Evolutionary conservation across 2,113 vertebrate species (phyloP).

Genomic region (Malurus melanocephalus): DNA sequence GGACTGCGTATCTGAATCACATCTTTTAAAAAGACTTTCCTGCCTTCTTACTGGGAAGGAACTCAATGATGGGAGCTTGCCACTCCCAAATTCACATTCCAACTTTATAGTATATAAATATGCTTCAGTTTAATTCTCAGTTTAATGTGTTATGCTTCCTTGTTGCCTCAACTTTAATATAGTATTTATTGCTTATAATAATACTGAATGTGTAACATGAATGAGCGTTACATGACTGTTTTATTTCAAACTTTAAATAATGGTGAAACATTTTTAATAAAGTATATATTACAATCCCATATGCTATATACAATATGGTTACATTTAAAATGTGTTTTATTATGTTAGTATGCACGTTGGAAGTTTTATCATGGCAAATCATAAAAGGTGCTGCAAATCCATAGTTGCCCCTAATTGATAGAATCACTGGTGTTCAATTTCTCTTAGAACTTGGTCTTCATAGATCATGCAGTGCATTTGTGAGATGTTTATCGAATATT

Average conservation of each 20-base stretch:
- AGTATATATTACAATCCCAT: neutral
- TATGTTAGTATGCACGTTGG: neutral
- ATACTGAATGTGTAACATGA: neutral
- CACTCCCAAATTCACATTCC: neutral
- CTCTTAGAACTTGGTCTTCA: neutral
- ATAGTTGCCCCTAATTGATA: neutral
- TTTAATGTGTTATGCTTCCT: neutral
- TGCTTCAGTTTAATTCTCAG: neutral
- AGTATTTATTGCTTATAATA: neutral
- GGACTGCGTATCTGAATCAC: neutral
- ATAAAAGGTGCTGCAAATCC: neutral
- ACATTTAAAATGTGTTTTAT: neutral
- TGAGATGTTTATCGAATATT: neutral
- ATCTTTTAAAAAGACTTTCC: neutral
- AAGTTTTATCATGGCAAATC: neutral
- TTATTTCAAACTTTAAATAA: neutral
- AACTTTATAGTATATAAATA: neutral
- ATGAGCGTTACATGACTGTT: neutral
- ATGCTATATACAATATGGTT: neutral
- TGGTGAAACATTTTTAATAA: neutral
- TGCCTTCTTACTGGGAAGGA: neutral
- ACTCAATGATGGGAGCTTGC: neutral
- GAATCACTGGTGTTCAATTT: neutral
- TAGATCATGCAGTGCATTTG: neutral
- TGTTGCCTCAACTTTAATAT: neutral